phyloP scores from a whole-genome alignment of 1,140 invertebrate genomes.

The Macrosteles quadrilineatus region DNA sequence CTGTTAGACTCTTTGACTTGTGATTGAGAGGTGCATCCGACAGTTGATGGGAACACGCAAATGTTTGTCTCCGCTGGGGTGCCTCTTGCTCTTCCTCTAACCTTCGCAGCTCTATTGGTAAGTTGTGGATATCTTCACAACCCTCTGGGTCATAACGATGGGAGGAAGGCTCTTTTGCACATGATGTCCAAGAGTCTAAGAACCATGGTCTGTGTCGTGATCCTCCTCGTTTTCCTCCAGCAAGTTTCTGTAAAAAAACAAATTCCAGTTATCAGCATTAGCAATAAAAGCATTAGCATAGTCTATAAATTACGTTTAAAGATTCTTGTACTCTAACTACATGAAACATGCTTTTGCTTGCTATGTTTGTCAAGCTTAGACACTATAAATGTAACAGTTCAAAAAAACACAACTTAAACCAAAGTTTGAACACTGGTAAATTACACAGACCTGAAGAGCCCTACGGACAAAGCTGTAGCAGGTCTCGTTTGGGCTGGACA shows the following conservation, averaged over 20 bases:
- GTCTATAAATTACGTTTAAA: too few relatives aligned
- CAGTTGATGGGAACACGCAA: constrained; percentile 53
- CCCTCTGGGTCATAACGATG: constrained; percentile 55
- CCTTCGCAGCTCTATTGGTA: constrained; percentile 86
- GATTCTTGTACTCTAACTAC: too few relatives aligned
- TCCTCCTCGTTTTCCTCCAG: constrained; percentile 64
- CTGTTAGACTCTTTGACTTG: constrained; percentile 78
- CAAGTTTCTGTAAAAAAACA: constrained; percentile 62
- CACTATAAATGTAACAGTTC: too few relatives aligned
- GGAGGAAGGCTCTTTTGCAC: constrained; percentile 55
- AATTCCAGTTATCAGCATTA: not conserved
- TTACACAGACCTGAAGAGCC: constrained; percentile 74
- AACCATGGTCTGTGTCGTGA: constrained; percentile 68
- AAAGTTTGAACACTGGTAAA: too few relatives aligned
- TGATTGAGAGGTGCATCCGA: constrained; percentile 54
- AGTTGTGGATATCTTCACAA: constrained; percentile 67
- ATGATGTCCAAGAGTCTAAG: constrained; percentile 71
- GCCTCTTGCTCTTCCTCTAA: constrained; percentile 68
- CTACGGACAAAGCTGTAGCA: constrained; percentile 91
- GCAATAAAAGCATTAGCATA: too few relatives aligned
- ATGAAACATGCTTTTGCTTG: too few relatives aligned
- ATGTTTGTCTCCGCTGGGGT: constrained; percentile 54
- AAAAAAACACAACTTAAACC: too few relatives aligned
- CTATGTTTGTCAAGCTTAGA: too few relatives aligned
- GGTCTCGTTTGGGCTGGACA: constrained; percentile 89